Conservation (phyloP, 2,888 invertebrate species). For the Microplitis deprimator region DNA sequence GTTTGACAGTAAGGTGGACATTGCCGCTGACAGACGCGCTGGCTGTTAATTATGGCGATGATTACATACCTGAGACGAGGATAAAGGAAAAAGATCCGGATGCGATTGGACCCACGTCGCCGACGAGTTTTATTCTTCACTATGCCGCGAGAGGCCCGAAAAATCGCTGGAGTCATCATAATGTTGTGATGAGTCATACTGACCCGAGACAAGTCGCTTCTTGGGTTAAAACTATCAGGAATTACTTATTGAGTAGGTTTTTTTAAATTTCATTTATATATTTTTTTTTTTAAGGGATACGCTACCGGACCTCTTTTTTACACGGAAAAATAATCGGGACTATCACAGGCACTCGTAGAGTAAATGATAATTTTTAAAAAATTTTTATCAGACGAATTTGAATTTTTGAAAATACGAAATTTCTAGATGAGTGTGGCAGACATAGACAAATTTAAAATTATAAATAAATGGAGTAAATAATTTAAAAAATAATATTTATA, state of each 20-base stretch:
- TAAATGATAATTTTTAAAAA: too few species aligned
- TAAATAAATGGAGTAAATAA: too few species aligned
- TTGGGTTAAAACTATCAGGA: constrained; percentile 77
- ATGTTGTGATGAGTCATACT: constrained; percentile 75
- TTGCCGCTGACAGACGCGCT: constrained; percentile 75
- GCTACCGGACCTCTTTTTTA: too few species aligned
- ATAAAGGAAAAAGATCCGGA: constrained; percentile 63
- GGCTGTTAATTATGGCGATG: constrained; percentile 72
- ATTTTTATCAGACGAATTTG: too few species aligned
- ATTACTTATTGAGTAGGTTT: constrained; percentile 73
- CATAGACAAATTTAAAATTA: too few species aligned
- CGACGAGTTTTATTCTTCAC: constrained; percentile 75
- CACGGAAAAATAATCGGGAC: too few species aligned
- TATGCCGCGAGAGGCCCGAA: constrained; percentile 75
- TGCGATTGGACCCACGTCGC: constrained; percentile 51
- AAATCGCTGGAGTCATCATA: constrained; percentile 76
- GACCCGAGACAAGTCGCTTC: constrained; percentile 77
- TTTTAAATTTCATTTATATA: not conserved
- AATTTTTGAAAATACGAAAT: too few species aligned
- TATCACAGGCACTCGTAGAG: too few species aligned
- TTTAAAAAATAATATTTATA: too few species aligned
- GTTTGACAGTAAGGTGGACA: constrained; percentile 73
- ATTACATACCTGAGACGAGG: constrained; percentile 67
- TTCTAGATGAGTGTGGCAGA: too few species aligned
- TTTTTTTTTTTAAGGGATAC: too few species aligned